A percentile compares a stretch with the other conserved stretches of the same genome.
These are phyloP conservation scores for Clarias batrachus DNA, from an alignment of 2,113 vertebrate genomes.

Conservation along the genomic window DNA sequence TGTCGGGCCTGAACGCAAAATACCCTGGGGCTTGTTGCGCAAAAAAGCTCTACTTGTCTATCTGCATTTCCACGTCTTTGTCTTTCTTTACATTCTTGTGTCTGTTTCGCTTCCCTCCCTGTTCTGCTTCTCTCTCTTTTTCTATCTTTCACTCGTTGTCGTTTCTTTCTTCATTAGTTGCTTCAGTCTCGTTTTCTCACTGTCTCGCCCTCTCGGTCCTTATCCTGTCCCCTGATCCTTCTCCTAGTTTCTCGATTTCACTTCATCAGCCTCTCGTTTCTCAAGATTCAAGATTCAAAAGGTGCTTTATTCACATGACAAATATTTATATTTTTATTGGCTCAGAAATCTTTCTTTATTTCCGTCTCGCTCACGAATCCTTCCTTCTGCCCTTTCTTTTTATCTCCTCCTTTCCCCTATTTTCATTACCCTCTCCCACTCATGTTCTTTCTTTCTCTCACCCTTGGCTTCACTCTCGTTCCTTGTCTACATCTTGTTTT, in stretches of 20 bases:
- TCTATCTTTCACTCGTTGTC: neutral
- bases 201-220: neutral
- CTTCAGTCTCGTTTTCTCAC: neutral
- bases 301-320: too few species aligned
- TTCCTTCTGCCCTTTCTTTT: neutral
- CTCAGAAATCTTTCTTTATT: too few species aligned
- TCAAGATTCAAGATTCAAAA: too few species aligned
- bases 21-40: neutral
- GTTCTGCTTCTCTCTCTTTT: neutral
- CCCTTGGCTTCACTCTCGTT: neutral
- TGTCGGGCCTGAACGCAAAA: neutral
- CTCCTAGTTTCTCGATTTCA: neutral
- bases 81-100: neutral
- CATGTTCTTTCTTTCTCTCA: too few species aligned
- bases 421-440: neutral
- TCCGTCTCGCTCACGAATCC: neutral
- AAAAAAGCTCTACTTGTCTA: neutral
- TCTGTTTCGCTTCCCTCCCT: neutral
- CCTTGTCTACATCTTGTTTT: neutral
- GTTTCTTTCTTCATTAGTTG: neutral
- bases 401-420: neutral
- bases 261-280: neutral
- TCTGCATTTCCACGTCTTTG: neutral
- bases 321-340: too few species aligned
- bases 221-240: neutral